Conservation (phyloP, 2,888 invertebrate species). For the Himalopsyche kuldschensis region DNA sequence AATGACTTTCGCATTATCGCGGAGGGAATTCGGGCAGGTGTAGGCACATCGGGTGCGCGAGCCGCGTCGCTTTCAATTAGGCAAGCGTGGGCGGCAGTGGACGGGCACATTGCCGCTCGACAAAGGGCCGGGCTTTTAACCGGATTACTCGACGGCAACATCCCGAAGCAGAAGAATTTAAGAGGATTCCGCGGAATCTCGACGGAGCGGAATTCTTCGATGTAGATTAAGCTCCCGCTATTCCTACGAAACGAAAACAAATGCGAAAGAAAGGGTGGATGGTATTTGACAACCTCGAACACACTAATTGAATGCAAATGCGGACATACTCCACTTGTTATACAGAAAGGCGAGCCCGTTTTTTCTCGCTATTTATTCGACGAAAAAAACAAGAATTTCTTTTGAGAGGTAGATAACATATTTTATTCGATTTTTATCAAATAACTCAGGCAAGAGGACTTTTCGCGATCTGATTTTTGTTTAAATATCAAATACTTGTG, state of each 20-base stretch:
- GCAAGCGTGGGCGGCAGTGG: neutral
- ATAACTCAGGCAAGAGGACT: too few species aligned
- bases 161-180: conserved; percentile 25
- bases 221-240: conserved; percentile 1
- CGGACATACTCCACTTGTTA: neutral
- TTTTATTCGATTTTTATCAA: too few species aligned
- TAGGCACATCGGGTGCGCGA: neutral
- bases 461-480: too few species aligned
- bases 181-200: conserved; percentile 27
- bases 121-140: conserved; percentile 10
- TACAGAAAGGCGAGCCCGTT: too few species aligned
- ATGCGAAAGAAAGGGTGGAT: neutral
- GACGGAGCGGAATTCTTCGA: neutral
- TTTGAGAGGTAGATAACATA: too few species aligned
- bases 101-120: neutral
- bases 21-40: neutral
- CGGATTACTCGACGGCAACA: conserved; percentile 18
- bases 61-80: neutral
- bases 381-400: too few species aligned
- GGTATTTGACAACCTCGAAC: neutral
- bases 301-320: neutral
- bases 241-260: conserved; percentile 4
- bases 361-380: too few species aligned
- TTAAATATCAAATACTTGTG: too few species aligned
- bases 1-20: neutral